Base-by-base conservation (phyloP, 2,888 invertebrate species). In the Heliothis peltigera region DNA sequence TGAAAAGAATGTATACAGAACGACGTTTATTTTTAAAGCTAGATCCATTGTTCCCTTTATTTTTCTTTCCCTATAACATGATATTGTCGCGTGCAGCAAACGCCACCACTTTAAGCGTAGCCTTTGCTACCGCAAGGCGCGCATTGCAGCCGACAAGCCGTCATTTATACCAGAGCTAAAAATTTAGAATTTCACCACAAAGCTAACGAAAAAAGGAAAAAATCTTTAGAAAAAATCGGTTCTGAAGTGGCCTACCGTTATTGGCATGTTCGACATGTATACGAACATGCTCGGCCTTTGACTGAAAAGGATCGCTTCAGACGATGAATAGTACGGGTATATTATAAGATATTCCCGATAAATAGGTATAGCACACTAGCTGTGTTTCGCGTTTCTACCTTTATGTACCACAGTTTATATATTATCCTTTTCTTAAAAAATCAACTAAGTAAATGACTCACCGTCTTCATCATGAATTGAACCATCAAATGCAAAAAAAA, bases 21-120 rank as follows among this genome's bases (percentile, higher is more conserved):
- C 7, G 12, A 35, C 15, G 4, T 43, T 55, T 73, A 55, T 73
- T 72, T 51, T 49, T 4, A 32, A 17, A 17, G 10, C 17, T 22
- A 28, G 51, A 63, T 47, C n/a, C 22, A 53, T 28, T n/a, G 17
- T 18, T 54, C 42, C 44, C 21, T 1, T 15, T 51, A 71, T 60
- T 64, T 71, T 56, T 49, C 59, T 12, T 51, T 57, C 28, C 28
- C 56, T 39, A 51, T 22, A 54, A 56, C 60, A 43, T 42, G 56
- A 58, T 56, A 21, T 70, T 59, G 77, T 76, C 73, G 77, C 76
- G 77, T 76, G 76, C 52, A 66, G n/a, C 55, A 21, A 60, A 53
- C 44, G 54, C 46, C 49, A 21, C 44, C 53, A 61, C 47, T 73
- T 44, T 53, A 39, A 35, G 25, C 39, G 21, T 5, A 25, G 39